phyloP scores from a whole-genome alignment of 2,113 vertebrate species.

The Varanus komodoensis region DNA sequence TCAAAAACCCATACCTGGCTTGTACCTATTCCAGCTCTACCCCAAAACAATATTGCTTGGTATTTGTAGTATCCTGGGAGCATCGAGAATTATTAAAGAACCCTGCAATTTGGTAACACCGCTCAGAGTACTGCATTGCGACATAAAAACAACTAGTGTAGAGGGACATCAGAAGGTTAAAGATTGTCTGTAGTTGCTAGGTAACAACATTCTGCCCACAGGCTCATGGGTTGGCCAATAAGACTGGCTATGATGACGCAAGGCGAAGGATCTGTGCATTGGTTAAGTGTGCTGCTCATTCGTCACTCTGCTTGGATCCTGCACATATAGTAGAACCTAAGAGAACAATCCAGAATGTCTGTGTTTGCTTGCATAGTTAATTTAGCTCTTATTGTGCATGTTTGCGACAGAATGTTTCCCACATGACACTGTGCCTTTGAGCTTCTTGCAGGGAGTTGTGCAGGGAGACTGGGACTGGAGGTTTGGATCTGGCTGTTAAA shows the following conservation, averaged over 20 bases:
- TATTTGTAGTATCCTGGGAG: fast-evolving
- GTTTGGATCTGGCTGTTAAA: neutral
- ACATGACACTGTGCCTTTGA: neutral
- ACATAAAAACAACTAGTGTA: fast-evolving
- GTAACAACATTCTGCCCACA: neutral
- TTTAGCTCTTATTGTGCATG: neutral
- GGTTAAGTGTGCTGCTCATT: neutral
- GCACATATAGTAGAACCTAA: neutral
- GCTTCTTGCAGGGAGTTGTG: neutral
- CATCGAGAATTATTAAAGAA: neutral
- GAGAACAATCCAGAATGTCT: neutral
- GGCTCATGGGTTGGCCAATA: neutral
- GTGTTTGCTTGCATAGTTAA: neutral
- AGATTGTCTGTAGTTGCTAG: neutral
- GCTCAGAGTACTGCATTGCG: neutral
- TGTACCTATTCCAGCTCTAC: neutral
- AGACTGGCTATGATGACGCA: neutral
- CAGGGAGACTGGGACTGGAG: neutral
- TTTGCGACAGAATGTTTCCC: neutral
- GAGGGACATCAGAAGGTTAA: neutral
- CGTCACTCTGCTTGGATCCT: neutral
- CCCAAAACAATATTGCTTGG: neutral
- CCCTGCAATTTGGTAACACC: neutral
- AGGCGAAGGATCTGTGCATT: fast-evolving
- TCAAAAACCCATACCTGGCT: neutral